Evolutionary conservation across 2,888 invertebrate species (phyloP), one percentile per base, ranked within the genome.

Genomic region (Trachelus tabidus): DNA sequence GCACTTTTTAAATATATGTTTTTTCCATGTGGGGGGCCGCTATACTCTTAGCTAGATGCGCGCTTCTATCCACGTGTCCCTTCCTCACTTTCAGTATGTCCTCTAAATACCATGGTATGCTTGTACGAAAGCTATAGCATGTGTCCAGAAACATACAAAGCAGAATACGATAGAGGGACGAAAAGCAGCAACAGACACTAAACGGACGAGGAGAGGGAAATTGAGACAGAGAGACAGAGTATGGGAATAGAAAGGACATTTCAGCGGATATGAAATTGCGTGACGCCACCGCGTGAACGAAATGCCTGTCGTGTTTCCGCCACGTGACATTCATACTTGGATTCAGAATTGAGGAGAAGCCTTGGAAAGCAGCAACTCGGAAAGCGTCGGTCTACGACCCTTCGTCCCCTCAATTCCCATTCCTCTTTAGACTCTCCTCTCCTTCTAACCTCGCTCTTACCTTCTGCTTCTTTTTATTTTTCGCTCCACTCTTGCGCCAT

Each of bases 241-340:
- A 23, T 15, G 34, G 73, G 34, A 34, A 23, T 34, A 34, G 73
- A 73, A 56, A 75, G 74, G 69, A 69, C 76, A 76, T 79, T 79
- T 76, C 79, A 77, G 40, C 73, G 77, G 83, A 88, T 86, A 87
- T 84, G 85, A 85, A 86, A 85, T 88, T 86, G 87, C 85, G 85
- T 86, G 86, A 88, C 80, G 81, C 78, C 77, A 81, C 82, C 83
- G 84, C 85, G 84, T 83, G 87, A 87, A 87, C 84, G 85, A 84
- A 87, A 84, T 84, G 82, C 81, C 81, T 82, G 80, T 81, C 83
- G 85, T 82, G 84, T 84, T 85, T 83, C 80, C 81, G 80, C 82
- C 86, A 85, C 86, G 85, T 86, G 87, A 86, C 85, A 80, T 82
- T 81, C 86, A 83, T 84, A 86, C 81, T 74, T 76, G 33, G 79